Evolutionary conservation across 2,888 invertebrate genomes (phyloP).

Genomic region (Amiota minor): DNA sequence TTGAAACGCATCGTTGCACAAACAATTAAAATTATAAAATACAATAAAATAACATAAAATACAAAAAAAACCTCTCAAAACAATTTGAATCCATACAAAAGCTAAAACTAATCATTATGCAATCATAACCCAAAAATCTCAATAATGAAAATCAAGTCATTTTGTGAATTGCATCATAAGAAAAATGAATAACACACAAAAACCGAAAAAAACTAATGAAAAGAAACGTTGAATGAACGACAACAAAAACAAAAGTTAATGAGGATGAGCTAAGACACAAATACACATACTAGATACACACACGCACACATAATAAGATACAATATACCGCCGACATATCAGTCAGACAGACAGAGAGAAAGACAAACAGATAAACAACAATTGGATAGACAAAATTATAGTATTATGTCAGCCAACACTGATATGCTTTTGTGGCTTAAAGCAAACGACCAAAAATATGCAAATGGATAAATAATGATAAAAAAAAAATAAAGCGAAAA

Average conservation of each 20-base stretch:
- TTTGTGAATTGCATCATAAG: conserved; percentile 52
- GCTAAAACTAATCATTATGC: conserved; percentile 40
- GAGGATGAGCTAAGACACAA: no score
- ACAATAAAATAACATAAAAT: conserved; percentile 20
- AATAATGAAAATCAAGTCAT: conserved; percentile 39
- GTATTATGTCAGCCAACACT: conserved; percentile 59
- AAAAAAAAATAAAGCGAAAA: conserved; percentile 19
- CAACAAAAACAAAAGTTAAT: conserved; percentile 45
- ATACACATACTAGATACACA: no score
- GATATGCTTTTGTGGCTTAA: conserved; percentile 34
- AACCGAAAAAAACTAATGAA: conserved; percentile 30
- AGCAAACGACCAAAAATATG: conserved; percentile 32
- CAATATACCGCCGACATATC: not conserved
- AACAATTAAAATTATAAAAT: not conserved
- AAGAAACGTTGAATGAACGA: conserved; percentile 48
- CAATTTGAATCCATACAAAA: no score
- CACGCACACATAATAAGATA: no score
- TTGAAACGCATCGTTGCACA: conserved; percentile 47
- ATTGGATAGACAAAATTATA: conserved; percentile 54
- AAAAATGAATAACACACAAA: conserved; percentile 5
- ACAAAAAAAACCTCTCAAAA: not conserved
- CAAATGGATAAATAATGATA: conserved; percentile 27
- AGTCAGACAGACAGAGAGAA: not conserved
- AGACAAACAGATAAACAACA: not conserved
- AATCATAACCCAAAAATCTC: conserved; percentile 52